Evolutionary conservation across 2,797 vertebrate species (phyloP).

Genomic region (Columba guinea): DNA sequence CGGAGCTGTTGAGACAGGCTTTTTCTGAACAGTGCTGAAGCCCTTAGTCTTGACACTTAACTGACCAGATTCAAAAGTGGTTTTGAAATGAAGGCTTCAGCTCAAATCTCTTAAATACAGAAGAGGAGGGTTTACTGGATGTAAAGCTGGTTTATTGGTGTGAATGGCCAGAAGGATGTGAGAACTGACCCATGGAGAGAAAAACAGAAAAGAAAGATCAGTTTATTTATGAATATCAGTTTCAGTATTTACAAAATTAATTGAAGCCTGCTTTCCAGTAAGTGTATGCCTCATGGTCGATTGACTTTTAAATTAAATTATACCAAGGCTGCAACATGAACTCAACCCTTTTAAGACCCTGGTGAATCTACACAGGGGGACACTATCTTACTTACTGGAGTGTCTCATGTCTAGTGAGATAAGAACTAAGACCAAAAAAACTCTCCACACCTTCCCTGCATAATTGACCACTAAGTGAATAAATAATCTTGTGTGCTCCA

Average conservation of each 20-base stretch:
- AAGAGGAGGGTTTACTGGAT: background rate
- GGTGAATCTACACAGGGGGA: background rate
- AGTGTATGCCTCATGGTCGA: background rate
- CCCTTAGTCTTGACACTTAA: background rate
- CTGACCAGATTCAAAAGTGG: background rate
- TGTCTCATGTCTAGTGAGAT: background rate
- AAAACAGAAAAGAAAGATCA: background rate
- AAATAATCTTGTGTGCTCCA: background rate
- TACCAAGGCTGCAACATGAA: background rate
- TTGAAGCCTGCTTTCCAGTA: background rate
- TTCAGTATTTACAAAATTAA: background rate
- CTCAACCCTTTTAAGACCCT: background rate
- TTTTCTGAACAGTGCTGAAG: background rate
- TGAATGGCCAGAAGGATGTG: background rate
- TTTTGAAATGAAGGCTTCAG: background rate
- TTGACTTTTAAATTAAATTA: slow-evolving; percentile 9
- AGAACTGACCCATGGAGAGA: background rate
- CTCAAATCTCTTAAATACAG: background rate
- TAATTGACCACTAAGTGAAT: background rate
- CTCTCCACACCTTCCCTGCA: background rate
- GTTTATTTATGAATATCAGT: slow-evolving; percentile 8
- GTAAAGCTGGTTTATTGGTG: background rate
- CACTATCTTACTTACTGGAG: background rate
- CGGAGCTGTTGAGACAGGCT: background rate
- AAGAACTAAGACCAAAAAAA: background rate